These are phyloP conservation scores for Pachyramphus minor DNA, from an alignment of 2,113 vertebrate genomes.

Conservation along the genomic window DNA sequence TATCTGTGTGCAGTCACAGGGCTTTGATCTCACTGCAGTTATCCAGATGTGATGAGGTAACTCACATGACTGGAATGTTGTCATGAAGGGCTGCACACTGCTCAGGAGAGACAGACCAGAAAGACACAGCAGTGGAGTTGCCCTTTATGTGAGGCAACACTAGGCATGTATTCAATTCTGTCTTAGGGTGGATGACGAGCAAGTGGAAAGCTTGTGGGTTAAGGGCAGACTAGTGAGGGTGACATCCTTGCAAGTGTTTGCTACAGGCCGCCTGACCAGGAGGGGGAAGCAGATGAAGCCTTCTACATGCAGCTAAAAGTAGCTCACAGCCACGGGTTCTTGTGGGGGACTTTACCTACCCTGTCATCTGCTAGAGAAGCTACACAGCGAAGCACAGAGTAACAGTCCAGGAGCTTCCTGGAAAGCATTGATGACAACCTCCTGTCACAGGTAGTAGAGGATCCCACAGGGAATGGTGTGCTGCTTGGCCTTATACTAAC, in stretches of 20 bases:
- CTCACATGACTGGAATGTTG: not conserved
- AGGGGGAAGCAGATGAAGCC: not conserved
- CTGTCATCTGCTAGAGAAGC: not conserved
- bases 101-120: not conserved
- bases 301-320: fast-evolving
- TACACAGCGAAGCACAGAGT: not conserved
- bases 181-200: too few species aligned
- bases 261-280: not conserved
- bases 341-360: not conserved
- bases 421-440: not conserved
- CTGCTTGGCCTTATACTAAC: not conserved
- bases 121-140: not conserved
- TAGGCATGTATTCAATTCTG: not conserved
- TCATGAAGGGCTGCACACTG: not conserved
- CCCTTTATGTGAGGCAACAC: not conserved
- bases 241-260: not conserved
- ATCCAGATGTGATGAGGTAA: not conserved
- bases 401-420: not conserved
- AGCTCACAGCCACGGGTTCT: not conserved
- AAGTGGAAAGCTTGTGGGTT: not conserved
- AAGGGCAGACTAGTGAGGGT: not conserved
- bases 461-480: not conserved
- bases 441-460: not conserved
- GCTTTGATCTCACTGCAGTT: fast-evolving
- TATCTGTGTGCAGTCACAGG: not conserved